These are phyloP conservation scores for Drosophila saltans DNA, from an alignment of 1,140 invertebrate genomes.

Conservation along the genomic window DNA sequence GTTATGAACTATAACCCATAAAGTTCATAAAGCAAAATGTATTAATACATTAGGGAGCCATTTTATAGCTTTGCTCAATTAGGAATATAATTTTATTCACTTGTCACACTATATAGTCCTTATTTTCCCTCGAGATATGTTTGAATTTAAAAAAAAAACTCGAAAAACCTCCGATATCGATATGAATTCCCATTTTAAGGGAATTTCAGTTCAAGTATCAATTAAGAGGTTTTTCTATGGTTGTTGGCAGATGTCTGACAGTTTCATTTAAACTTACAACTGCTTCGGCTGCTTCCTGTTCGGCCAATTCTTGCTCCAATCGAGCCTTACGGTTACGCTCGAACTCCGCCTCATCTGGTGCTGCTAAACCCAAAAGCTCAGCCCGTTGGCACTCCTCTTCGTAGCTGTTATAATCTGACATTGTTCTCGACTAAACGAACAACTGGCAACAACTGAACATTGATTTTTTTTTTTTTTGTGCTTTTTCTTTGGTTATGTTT, in stretches of 20 bases:
- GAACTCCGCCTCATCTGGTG: constrained; percentile 88
- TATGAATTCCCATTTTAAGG: neutral
- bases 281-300: constrained; percentile 84
- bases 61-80: too few relatives aligned
- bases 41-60: too few relatives aligned
- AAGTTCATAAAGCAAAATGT: too few relatives aligned
- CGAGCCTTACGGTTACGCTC: constrained; percentile 79
- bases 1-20: too few relatives aligned
- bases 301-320: constrained; percentile 69
- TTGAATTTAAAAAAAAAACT: too few relatives aligned
- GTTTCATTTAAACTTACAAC: constrained; percentile 43
- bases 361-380: constrained; percentile 88
- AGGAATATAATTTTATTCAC: too few relatives aligned
- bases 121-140: neutral
- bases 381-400: constrained; percentile 89
- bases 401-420: constrained; percentile 84
- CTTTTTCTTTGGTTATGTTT: neutral
- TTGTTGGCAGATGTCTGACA: too few relatives aligned
- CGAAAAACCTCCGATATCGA: neutral
- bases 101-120: too few relatives aligned
- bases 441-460: constrained; percentile 33
- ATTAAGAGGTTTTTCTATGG: too few relatives aligned
- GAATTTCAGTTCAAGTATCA: too few relatives aligned
- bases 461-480: constrained; percentile 59
- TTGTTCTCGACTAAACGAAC: constrained; percentile 31